Evolutionary conservation across 2,113 vertebrate genomes (phyloP).

Genomic region (Sinocyclocheilus anophthalmus): DNA sequence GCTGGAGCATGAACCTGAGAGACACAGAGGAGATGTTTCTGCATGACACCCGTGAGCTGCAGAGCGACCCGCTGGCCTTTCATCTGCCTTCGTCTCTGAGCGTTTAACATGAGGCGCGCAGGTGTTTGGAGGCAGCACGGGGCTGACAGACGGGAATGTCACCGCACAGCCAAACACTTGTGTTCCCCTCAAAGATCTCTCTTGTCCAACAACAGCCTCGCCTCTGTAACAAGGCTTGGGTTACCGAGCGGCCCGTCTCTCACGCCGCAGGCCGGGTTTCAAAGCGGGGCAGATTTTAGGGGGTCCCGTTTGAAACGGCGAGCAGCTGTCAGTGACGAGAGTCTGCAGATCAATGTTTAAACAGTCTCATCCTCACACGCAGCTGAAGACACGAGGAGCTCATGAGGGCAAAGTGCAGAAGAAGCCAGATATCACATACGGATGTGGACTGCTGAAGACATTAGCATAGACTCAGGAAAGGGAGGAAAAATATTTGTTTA

Average conservation of each 20-base stretch:
- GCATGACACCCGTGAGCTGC: conserved; percentile 30
- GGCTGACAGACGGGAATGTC: conserved; percentile 72
- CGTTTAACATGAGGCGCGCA: conserved; percentile 73
- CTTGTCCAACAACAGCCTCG: conserved; percentile 75
- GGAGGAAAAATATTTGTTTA: too few relatives aligned
- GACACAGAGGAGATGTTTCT: conserved; percentile 30
- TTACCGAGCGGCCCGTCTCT: conserved; percentile 66
- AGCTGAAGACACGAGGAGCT: too few relatives aligned
- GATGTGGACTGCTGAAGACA: too few relatives aligned
- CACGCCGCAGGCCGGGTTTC: conserved; percentile 47
- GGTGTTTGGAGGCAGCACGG: conserved; percentile 67
- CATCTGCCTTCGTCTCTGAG: conserved; percentile 19
- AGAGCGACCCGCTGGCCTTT: conserved; percentile 24
- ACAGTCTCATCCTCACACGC: too few relatives aligned
- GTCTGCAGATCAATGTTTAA: too few relatives aligned
- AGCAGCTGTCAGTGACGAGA: conserved; percentile 64
- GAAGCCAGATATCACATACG: too few relatives aligned
- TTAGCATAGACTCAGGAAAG: too few relatives aligned
- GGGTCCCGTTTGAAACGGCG: conserved; percentile 67
- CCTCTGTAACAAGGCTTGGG: conserved; percentile 71
- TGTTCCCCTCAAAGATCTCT: conserved; percentile 78
- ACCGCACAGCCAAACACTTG: conserved; percentile 77
- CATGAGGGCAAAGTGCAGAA: too few relatives aligned
- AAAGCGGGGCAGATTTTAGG: conserved; percentile 67
- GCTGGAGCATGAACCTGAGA: neutral